Evolutionary conservation across 2,888 invertebrate genomes (phyloP).

Genomic region (Drosophila kambysellisi): DNA sequence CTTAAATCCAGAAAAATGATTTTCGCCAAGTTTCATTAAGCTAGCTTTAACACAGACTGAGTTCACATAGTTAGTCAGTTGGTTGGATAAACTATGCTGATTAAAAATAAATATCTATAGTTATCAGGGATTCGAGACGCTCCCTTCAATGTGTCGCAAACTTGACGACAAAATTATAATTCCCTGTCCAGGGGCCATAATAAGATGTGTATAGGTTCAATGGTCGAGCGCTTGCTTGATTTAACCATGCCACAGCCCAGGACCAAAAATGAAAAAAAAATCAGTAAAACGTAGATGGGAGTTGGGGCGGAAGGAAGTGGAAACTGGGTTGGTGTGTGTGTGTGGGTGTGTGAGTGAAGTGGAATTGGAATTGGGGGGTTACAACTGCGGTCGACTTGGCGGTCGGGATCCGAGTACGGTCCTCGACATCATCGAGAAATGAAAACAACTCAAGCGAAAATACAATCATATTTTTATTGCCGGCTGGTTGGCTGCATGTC

Average conservation of each 20-base stretch:
- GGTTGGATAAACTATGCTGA: background rate
- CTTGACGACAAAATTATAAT: background rate
- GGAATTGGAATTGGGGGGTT: conserved; percentile 51
- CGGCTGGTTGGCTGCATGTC: conserved; percentile 79
- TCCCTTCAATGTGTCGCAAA: background rate
- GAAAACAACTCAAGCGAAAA: conserved; percentile 84
- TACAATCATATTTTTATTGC: conserved; percentile 84
- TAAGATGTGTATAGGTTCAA: conserved; percentile 59
- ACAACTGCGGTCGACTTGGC: conserved; percentile 59
- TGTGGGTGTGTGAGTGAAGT: background rate
- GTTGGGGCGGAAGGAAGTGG: conserved; percentile 56
- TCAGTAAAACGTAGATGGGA: conserved; percentile 14
- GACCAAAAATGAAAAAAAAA: conserved; percentile 15
- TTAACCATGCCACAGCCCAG: conserved; percentile 66
- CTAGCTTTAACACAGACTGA: background rate
- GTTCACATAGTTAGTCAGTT: background rate
- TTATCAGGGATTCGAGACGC: background rate
- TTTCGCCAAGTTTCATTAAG: background rate
- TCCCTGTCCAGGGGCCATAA: background rate
- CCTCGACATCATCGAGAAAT: conserved; percentile 80
- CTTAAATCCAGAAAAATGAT: background rate
- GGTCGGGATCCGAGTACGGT: conserved; percentile 42
- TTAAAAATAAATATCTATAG: background rate
- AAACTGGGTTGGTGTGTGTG: conserved; percentile 30
- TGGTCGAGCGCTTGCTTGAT: conserved; percentile 73